A percentile compares a stretch with the other conserved stretches of the same genome.
These are phyloP conservation scores for Triplophysa bombifrons DNA, from an alignment of 2,797 vertebrate genomes.

Conservation along the genomic window DNA sequence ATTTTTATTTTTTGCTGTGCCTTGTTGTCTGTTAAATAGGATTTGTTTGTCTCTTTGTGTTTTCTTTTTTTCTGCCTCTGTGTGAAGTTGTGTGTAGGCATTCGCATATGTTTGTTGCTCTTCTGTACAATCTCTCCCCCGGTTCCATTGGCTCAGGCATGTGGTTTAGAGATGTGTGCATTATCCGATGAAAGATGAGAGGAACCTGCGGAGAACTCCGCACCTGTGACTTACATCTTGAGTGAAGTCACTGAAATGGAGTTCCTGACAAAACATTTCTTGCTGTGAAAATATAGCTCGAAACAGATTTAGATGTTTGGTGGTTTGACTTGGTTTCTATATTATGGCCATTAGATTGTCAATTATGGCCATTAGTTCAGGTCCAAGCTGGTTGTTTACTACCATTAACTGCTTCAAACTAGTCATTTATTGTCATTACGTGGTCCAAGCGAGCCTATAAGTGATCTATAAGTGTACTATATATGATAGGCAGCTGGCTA, in stretches of 20 bases:
- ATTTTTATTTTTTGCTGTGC: background rate
- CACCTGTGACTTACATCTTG: constrained; percentile 7
- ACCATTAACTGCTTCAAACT: background rate
- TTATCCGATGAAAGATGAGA: constrained; percentile 48
- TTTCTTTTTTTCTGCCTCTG: background rate
- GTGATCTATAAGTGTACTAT: too few relatives aligned
- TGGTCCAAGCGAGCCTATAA: background rate
- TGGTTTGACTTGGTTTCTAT: background rate
- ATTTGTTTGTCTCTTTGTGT: background rate
- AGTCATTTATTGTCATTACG: background rate
- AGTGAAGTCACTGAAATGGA: constrained; percentile 18
- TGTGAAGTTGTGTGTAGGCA: constrained; percentile 6
- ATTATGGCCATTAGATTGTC: background rate
- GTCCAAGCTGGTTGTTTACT: background rate
- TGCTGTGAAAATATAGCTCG: background rate
- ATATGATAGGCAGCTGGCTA: too few relatives aligned
- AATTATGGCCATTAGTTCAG: background rate
- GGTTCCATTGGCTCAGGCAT: constrained; percentile 18
- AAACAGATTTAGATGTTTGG: background rate
- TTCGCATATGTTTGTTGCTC: background rate
- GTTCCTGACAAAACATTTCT: constrained; percentile 25
- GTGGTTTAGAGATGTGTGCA: constrained; percentile 34
- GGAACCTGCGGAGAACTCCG: background rate
- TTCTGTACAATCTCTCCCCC: background rate
- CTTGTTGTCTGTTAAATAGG: constrained; percentile 21